Conservation (phyloP, 1,140 invertebrate genomes). For the Coelopa frigida region DNA sequence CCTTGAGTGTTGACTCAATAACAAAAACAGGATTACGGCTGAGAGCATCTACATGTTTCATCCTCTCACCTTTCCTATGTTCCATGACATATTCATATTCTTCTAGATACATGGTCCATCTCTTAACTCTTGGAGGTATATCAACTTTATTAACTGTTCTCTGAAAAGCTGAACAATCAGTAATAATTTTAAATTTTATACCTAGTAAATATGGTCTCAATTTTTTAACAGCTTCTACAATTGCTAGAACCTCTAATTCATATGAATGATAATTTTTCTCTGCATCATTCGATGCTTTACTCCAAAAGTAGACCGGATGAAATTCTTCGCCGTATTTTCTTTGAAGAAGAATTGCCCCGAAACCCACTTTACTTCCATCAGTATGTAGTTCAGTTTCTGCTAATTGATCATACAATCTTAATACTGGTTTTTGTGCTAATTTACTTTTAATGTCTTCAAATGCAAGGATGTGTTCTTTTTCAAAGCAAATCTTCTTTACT, state of each 20-base stretch:
- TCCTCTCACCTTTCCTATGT: constrained; percentile 15
- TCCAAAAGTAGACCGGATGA: constrained; percentile 44
- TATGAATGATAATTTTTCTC: constrained; percentile 37
- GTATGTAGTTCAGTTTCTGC: constrained; percentile 38
- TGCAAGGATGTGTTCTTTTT: constrained; percentile 8
- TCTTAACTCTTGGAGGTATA: constrained; percentile 22
- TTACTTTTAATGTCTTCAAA: constrained; percentile 8
- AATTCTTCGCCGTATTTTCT: constrained; percentile 34
- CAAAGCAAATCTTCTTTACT: constrained; percentile 14
- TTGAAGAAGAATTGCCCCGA: constrained; percentile 36
- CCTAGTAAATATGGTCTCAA: constrained; percentile 23
- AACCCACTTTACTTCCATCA: constrained; percentile 28
- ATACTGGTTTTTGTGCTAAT: constrained; percentile 26
- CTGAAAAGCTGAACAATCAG: constrained; percentile 35
- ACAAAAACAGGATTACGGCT: constrained; percentile 18
- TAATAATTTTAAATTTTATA: constrained; percentile 16
- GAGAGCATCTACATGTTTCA: constrained; percentile 34
- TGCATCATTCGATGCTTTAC: constrained; percentile 35
- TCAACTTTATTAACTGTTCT: constrained; percentile 32
- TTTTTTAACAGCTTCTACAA: constrained; percentile 41
- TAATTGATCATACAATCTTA: constrained; percentile 31
- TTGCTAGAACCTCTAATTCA: constrained; percentile 42
- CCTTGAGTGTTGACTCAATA: background rate
- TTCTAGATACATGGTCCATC: constrained; percentile 26
- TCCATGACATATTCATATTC: constrained; percentile 25